phyloP scores from a whole-genome alignment of 2,797 vertebrate species.

The Lindbergichthys nudifrons region DNA sequence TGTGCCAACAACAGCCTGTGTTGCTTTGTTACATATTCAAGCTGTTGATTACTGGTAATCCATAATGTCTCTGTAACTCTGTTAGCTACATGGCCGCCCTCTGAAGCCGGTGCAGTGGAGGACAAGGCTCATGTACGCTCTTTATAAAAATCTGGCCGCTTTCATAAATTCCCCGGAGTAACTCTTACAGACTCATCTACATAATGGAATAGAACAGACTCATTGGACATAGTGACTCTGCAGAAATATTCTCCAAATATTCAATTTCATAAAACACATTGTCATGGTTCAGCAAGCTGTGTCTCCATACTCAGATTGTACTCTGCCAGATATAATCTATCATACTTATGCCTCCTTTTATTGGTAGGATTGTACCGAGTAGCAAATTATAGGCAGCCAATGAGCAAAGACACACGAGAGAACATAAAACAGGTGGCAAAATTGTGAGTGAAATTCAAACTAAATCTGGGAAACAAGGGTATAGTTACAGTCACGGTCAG shows the following conservation, averaged over 20 bases:
- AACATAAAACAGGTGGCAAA: constrained; percentile 16
- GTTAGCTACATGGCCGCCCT: constrained; percentile 12
- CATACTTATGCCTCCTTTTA: constrained; percentile 27
- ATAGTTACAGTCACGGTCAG: not conserved
- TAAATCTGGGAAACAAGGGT: not conserved
- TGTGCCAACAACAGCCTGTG: constrained; percentile 15
- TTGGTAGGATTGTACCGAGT: constrained; percentile 26
- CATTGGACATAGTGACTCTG: constrained; percentile 73
- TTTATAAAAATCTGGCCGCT: constrained; percentile 56
- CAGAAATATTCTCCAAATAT: constrained; percentile 73
- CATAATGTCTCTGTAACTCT: constrained; percentile 34
- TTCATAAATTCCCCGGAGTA: constrained; percentile 64
- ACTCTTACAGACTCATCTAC: constrained; percentile 71
- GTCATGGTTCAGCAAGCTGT: constrained; percentile 45
- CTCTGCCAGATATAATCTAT: constrained; percentile 32
- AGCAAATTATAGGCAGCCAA: constrained; percentile 27
- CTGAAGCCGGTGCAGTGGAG: constrained; percentile 20
- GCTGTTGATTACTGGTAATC: constrained; percentile 32
- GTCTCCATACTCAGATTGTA: constrained; percentile 31
- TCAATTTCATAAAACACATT: constrained; percentile 69
- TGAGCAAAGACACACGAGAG: constrained; percentile 13
- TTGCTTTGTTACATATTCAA: constrained; percentile 29
- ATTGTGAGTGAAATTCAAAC: not conserved
- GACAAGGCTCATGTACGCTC: constrained; percentile 24
- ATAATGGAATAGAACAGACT: constrained; percentile 76